These are phyloP conservation scores for Rhyacophila brunnea DNA, from an alignment of 1,140 invertebrate genomes.

Conservation along the genomic window DNA sequence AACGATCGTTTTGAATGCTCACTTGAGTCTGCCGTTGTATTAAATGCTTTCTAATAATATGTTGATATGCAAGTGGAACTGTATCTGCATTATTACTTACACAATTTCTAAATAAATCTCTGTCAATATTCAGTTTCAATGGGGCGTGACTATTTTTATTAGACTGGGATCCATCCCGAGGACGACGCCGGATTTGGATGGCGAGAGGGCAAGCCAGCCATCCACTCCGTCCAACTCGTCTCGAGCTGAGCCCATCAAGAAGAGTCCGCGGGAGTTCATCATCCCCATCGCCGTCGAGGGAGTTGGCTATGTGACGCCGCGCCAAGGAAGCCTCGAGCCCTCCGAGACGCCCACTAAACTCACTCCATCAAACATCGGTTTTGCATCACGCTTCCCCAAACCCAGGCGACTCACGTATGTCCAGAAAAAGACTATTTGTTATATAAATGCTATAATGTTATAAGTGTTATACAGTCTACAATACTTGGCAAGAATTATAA, in stretches of 20 bases:
- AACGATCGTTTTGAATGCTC: too few species aligned
- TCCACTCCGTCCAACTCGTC: constrained; percentile 38
- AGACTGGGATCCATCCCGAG: constrained; percentile 12
- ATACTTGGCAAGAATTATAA: too few species aligned
- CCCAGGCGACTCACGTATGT: constrained; percentile 54
- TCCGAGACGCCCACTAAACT: constrained; percentile 57
- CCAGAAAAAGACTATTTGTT: too few species aligned
- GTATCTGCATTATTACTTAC: too few species aligned
- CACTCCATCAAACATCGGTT: constrained; percentile 38
- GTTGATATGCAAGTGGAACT: too few species aligned
- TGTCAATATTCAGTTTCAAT: too few species aligned
- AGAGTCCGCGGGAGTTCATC: constrained; percentile 85
- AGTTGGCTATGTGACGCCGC: constrained; percentile 79
- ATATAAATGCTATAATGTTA: too few species aligned
- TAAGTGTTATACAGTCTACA: too few species aligned
- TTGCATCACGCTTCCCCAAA: constrained; percentile 34
- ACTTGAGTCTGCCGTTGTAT: too few species aligned
- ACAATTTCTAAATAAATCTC: too few species aligned
- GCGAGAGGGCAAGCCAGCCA: constrained; percentile 17
- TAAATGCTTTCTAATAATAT: too few species aligned
- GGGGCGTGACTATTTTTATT: not conserved
- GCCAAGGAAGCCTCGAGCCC: constrained; percentile 72
- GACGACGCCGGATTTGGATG: constrained; percentile 1
- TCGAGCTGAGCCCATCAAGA: constrained; percentile 73
- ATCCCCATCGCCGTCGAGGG: constrained; percentile 89